Base-by-base conservation (phyloP, 2,797 vertebrate genomes). In the Trachurus trachurus region DNA sequence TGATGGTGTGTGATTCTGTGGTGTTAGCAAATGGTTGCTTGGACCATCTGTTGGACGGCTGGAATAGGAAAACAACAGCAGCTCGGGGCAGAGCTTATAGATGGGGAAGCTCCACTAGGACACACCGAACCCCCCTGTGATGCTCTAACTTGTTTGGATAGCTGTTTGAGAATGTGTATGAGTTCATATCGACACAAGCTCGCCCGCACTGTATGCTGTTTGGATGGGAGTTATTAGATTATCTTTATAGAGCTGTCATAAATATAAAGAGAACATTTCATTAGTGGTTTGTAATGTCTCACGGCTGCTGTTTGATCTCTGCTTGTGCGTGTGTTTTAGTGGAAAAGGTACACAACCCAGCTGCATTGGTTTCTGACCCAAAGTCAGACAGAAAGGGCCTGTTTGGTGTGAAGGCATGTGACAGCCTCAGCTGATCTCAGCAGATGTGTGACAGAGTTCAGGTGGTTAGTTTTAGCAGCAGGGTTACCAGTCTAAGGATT, bases 1-100 rank as follows among this genome's bases (percentile, higher is more conserved):
- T 52, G 76, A 72, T 84, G 74, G 75, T 34, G 74, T 86, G 88
- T 79, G 86, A 88, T 85, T 88, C 66, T 71, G 82, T 80, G 80
- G 83, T 74, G 88, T 87, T 89, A 86, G 92, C 79, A 82, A 90
- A 84, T 50, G 85, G 71, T 82, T 74, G 78, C 82, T 84, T 42
- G 80, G 86, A 88, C 87, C 87, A 88, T 90, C 88, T 92, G 91
- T 85, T 84, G 85, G 88, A 82, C 50, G 82, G 84, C 81, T 81
- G 85, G 60, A 75, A 63, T 53, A 72, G 80, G 88, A 89, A 90
- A 90, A 90, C 87, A 87, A 75, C 89, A 89, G 84, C 87, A 87
- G 90, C 81, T 86, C 37, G 60, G 68, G 77, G 73, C 82, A 65
- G 71, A 63, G 70, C 57, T 65, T 67, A 45, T 58, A 68, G 79